A percentile compares a stretch with the other conserved stretches of the same genome.
Evolutionary conservation across 1,140 invertebrate species (phyloP).

Genomic region (Nomia melanderi): DNA sequence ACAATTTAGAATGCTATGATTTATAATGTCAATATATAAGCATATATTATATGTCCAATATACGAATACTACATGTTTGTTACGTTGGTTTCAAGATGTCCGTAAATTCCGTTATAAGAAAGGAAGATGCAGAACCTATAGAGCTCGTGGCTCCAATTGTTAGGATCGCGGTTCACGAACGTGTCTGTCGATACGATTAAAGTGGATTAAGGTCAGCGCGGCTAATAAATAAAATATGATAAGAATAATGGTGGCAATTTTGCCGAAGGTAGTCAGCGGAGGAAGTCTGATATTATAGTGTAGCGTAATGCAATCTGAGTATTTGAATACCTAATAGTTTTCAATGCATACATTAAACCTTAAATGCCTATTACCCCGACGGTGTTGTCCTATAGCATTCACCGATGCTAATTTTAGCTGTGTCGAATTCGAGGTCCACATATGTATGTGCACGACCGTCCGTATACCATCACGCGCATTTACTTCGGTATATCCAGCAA

Average conservation of each 20-base stretch:
- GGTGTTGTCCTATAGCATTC: conserved; percentile 64
- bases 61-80: no score
- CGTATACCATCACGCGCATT: not conserved
- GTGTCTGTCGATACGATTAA: conserved; percentile 48
- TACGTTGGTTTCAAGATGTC: no score
- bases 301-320: conserved; percentile 74
- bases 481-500: conserved; percentile 17
- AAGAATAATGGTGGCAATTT: conserved; percentile 73
- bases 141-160: not conserved
- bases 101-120: no score
- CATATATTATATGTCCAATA: no score
- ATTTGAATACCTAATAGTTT: conserved; percentile 78
- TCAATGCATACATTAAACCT: conserved; percentile 77
- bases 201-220: conserved; percentile 63
- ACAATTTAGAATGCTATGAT: no score
- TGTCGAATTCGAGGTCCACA: conserved; percentile 56
- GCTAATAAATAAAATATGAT: conserved; percentile 69
- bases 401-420: conserved; percentile 69
- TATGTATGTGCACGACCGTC: not conserved
- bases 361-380: conserved; percentile 72
- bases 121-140: no score
- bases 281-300: conserved; percentile 70
- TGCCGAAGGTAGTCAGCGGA: conserved; percentile 54
- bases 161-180: conserved; percentile 9
- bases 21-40: no score